Evolutionary conservation across 2,797 vertebrate genomes (phyloP).

Genomic region (Hipposideros larvatus): DNA sequence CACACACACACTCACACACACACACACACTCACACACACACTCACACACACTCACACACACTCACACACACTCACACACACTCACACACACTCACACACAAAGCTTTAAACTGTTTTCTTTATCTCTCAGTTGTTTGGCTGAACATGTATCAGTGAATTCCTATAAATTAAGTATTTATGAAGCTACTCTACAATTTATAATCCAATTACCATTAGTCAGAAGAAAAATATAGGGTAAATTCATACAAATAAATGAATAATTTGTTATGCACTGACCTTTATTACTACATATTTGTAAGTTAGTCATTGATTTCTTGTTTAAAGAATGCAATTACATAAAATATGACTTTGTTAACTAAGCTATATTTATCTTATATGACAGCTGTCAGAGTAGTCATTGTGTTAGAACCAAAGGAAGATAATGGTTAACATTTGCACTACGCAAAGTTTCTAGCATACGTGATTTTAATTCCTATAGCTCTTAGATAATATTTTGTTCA

Average conservation of each 20-base stretch:
- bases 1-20: too few relatives aligned
- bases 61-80: fast-evolving
- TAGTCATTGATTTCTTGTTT: slow-evolving; percentile 46
- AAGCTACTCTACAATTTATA: slow-evolving; percentile 21
- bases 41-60: too few relatives aligned
- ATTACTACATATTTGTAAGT: slow-evolving; percentile 19
- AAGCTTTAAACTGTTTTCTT: neutral
- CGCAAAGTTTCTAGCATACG: neutral
- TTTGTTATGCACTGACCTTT: slow-evolving; percentile 48
- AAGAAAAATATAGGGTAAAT: slow-evolving; percentile 1
- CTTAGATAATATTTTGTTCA: neutral
- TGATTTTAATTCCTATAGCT: slow-evolving; percentile 22
- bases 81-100: fast-evolving
- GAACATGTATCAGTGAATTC: neutral
- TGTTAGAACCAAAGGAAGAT: slow-evolving; percentile 60
- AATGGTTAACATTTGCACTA: slow-evolving; percentile 45
- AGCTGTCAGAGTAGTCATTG: slow-evolving; percentile 3
- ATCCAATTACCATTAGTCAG: neutral
- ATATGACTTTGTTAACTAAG: slow-evolving; percentile 58
- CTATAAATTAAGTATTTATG: neutral
- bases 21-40: fast-evolving
- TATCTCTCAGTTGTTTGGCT: neutral
- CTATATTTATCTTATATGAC: slow-evolving; percentile 55
- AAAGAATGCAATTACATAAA: slow-evolving; percentile 60
- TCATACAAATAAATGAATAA: neutral